Evolutionary conservation across 2,888 invertebrate genomes (phyloP).

Genomic region (Cynaeus angustus): DNA sequence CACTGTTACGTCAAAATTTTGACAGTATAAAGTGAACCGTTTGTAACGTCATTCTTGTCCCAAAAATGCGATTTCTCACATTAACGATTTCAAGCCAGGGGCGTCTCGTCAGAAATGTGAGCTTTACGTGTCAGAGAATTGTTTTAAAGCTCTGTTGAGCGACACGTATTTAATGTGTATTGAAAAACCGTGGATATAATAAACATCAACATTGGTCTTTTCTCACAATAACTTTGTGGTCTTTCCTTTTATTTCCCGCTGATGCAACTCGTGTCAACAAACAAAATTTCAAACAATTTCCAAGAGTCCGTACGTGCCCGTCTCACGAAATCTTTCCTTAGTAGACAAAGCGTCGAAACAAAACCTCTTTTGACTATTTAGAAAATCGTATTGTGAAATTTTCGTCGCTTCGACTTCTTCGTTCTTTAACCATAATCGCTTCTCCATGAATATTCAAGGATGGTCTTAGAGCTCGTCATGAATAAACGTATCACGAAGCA

Average conservation of each 20-base stretch:
- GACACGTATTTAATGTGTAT: too few relatives aligned
- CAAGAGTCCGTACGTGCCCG: slow-evolving; percentile 12
- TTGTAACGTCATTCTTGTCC: too few relatives aligned
- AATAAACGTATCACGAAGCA: slow-evolving; percentile 49
- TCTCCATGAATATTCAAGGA: slow-evolving; percentile 48
- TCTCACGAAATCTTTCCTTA: slow-evolving; percentile 3
- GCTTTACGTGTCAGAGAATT: too few relatives aligned
- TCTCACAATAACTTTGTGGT: too few relatives aligned
- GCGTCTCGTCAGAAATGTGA: too few relatives aligned
- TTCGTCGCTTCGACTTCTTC: slow-evolving; percentile 33
- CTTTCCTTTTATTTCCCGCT: background rate
- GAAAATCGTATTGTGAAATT: slow-evolving; percentile 18
- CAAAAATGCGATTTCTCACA: too few relatives aligned
- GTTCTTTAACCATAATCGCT: slow-evolving; percentile 35
- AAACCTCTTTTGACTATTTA: slow-evolving; percentile 9
- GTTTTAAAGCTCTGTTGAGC: too few relatives aligned
- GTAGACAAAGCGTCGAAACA: background rate
- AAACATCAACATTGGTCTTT: too few relatives aligned
- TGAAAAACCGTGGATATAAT: too few relatives aligned
- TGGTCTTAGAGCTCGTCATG: slow-evolving; percentile 43
- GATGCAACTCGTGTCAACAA: slow-evolving; percentile 3
- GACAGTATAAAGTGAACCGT: too few relatives aligned
- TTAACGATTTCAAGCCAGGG: too few relatives aligned
- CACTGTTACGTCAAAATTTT: too few relatives aligned
- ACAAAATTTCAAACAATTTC: slow-evolving; percentile 9